Conservation (phyloP, 2,888 invertebrate genomes). For the Bembecia ichneumoniformis region DNA sequence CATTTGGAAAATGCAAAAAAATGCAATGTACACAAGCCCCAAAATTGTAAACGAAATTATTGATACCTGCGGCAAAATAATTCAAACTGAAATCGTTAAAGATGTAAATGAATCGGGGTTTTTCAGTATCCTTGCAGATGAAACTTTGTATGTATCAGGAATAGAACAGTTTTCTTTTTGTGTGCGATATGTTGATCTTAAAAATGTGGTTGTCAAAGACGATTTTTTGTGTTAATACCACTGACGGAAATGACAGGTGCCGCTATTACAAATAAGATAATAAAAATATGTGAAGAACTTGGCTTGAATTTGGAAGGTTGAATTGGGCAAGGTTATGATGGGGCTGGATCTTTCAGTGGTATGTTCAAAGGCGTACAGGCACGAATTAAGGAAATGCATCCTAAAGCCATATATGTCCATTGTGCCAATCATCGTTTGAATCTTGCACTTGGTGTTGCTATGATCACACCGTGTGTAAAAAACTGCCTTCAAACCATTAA, state of each 20-base stretch:
- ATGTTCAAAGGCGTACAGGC: constrained; percentile 1
- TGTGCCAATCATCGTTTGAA: constrained; percentile 1
- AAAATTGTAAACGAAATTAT: constrained; percentile 1
- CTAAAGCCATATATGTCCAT: background rate
- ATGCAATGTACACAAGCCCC: background rate
- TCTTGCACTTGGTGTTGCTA: background rate
- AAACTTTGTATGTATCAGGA: background rate
- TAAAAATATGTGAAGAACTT: background rate
- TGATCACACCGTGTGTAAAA: too few relatives aligned
- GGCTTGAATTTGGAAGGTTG: background rate
- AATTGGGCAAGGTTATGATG: constrained; percentile 1
- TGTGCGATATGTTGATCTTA: background rate
- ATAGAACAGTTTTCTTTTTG: background rate
- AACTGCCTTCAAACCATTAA: too few relatives aligned
- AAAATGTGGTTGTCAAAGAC: background rate
- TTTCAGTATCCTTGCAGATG: background rate
- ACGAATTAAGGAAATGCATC: background rate
- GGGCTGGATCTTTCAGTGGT: constrained; percentile 1
- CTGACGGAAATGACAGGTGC: background rate
- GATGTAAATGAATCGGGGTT: background rate
- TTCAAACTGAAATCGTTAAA: background rate
- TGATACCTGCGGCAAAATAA: constrained; percentile 1
- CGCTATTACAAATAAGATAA: background rate
- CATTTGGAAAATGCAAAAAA: background rate
- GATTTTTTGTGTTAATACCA: background rate